These are phyloP conservation scores for Lepeophtheirus nordmannii DNA, from an alignment of 2,888 invertebrate genomes.

Conservation along the genomic window DNA sequence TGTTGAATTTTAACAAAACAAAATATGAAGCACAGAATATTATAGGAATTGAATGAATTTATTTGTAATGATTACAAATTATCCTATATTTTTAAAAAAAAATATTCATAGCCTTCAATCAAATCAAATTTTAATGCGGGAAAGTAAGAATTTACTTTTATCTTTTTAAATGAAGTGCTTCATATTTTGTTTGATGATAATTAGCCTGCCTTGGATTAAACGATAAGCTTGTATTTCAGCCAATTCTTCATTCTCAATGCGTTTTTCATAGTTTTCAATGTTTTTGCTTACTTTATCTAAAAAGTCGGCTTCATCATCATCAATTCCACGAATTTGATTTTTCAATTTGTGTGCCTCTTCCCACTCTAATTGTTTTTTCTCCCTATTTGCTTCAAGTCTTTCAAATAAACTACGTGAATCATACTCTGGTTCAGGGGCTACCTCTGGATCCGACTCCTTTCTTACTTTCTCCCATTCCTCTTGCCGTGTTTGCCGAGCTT, in stretches of 20 bases:
- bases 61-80: too few relatives aligned
- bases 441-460: slow-evolving; percentile 70
- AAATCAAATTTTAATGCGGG: too few relatives aligned
- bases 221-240: slow-evolving; percentile 69
- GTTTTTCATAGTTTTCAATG: slow-evolving; percentile 67
- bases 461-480: slow-evolving; percentile 95
- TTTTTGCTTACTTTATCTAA: slow-evolving; percentile 73
- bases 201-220: slow-evolving; percentile 25
- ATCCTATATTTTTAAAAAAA: too few relatives aligned
- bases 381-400: slow-evolving; percentile 75
- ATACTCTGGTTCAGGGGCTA: slow-evolving; percentile 68
- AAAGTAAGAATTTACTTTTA: too few relatives aligned
- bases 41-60: too few relatives aligned
- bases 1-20: neutral
- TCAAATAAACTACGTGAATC: slow-evolving; percentile 79
- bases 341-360: slow-evolving; percentile 70
- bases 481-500: slow-evolving; percentile 61
- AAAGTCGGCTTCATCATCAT: slow-evolving; percentile 91
- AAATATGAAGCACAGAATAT: neutral
- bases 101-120: too few relatives aligned
- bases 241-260: slow-evolving; percentile 66
- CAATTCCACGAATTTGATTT: slow-evolving; percentile 53
- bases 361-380: slow-evolving; percentile 77
- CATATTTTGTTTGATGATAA: too few relatives aligned
- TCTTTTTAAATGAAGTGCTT: too few relatives aligned